Percentiles rank a stretch among this genome's conserved stretches.
Conservation (phyloP, 2,888 invertebrate genomes). For the Pandemis corylana region DNA sequence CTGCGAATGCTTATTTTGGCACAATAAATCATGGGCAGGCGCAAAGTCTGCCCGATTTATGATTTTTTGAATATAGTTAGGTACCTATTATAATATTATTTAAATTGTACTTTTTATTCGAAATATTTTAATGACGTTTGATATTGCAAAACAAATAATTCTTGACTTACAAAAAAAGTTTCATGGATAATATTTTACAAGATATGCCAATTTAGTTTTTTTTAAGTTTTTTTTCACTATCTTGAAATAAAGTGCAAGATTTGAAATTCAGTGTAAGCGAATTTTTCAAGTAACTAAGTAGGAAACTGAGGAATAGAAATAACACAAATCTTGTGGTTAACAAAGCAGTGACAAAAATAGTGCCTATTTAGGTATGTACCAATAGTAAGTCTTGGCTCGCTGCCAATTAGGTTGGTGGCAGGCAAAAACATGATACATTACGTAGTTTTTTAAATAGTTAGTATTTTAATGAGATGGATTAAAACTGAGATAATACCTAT, state of each 20-base stretch:
- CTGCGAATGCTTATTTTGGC: no score
- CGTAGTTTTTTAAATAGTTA: constrained; percentile 42
- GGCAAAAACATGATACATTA: constrained; percentile 66
- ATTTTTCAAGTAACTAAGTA: background rate
- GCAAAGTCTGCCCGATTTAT: no score
- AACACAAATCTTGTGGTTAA: constrained; percentile 59
- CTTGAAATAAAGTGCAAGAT: background rate
- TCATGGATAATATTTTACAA: no score
- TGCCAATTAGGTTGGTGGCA: constrained; percentile 81
- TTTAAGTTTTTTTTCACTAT: background rate
- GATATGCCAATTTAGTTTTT: background rate
- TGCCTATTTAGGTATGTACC: constrained; percentile 80
- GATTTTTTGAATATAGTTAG: no score
- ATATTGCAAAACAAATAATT: no score
- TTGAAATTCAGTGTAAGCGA: background rate
- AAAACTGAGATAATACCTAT: constrained; percentile 20
- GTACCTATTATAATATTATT: no score
- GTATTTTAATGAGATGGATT: constrained; percentile 23
- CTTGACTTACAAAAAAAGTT: no score
- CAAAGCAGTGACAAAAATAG: constrained; percentile 80
- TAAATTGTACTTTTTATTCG: no score
- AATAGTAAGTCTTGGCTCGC: constrained; percentile 78
- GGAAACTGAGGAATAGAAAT: constrained; percentile 24
- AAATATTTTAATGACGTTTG: no score
- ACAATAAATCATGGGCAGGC: no score